phyloP scores from a whole-genome alignment of 1,140 invertebrate genomes.

The Heliconius hermathena region DNA sequence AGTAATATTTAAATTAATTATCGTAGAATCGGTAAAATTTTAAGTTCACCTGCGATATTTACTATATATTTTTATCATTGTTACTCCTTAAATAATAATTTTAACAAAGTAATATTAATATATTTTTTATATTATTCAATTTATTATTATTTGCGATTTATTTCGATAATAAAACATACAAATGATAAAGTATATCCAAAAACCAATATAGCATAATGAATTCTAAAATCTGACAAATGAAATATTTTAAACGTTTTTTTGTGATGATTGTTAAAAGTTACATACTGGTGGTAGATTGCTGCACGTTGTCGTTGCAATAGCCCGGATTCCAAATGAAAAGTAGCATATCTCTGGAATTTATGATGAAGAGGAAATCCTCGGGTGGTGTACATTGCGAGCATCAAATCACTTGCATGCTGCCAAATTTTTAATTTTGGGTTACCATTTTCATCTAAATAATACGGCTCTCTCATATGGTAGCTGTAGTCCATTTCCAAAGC shows the following conservation, averaged over 20 bases:
- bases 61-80: too few relatives aligned
- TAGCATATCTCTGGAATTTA: constrained; percentile 34
- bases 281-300: constrained; percentile 30
- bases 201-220: constrained; percentile 35
- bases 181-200: constrained; percentile 39
- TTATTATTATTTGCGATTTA: background rate
- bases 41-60: too few relatives aligned
- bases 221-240: constrained; percentile 36
- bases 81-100: too few relatives aligned
- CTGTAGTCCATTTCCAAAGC: constrained; percentile 48
- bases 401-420: constrained; percentile 14
- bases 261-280: constrained; percentile 22
- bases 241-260: constrained; percentile 35
- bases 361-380: constrained; percentile 35
- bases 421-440: constrained; percentile 43
- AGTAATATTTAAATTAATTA: too few relatives aligned
- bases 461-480: constrained; percentile 47
- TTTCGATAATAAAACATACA: constrained; percentile 42
- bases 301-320: constrained; percentile 17
- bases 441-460: constrained; percentile 49
- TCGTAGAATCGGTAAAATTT: too few relatives aligned
- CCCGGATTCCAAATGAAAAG: constrained; percentile 38
- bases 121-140: too few relatives aligned
- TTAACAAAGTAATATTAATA: too few relatives aligned
- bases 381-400: constrained; percentile 26